phyloP scores from a whole-genome alignment of 2,113 vertebrate genomes.

The Apodemus speciosus region DNA sequence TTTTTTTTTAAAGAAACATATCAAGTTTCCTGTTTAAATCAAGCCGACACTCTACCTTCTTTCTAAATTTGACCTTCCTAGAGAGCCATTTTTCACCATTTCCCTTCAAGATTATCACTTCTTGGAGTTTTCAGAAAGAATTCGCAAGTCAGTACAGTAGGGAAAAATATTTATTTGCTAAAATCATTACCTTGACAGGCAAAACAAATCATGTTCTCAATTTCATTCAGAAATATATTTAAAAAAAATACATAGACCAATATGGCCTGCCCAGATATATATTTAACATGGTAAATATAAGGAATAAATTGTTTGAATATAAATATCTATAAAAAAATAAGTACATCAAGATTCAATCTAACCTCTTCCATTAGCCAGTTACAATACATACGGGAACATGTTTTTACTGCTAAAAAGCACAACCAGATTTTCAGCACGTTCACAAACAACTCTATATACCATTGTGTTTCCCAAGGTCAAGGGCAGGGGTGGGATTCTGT shows the following conservation, averaged over 20 bases:
- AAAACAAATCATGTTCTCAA: slow-evolving; percentile 85
- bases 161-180: slow-evolving; percentile 92
- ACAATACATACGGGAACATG: slow-evolving; percentile 82
- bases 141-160: slow-evolving; percentile 72
- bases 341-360: slow-evolving; percentile 83
- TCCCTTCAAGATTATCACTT: neutral
- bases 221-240: slow-evolving; percentile 96
- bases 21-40: neutral
- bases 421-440: slow-evolving; percentile 78
- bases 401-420: slow-evolving; percentile 81
- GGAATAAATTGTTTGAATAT: slow-evolving; percentile 84
- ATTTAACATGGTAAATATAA: slow-evolving; percentile 93
- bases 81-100: neutral
- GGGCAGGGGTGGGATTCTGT: slow-evolving; percentile 46
- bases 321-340: slow-evolving; percentile 89
- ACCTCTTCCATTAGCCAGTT: slow-evolving; percentile 82
- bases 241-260: slow-evolving; percentile 90
- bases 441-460: slow-evolving; percentile 81
- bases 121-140: neutral
- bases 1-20: neutral
- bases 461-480: slow-evolving; percentile 71
- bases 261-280: slow-evolving; percentile 89
- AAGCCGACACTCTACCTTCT: neutral
- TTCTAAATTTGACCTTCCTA: neutral
- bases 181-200: slow-evolving; percentile 89